phyloP scores from a whole-genome alignment of 92 coral and sea anemone species.

The Epizoanthus scotinus region DNA sequence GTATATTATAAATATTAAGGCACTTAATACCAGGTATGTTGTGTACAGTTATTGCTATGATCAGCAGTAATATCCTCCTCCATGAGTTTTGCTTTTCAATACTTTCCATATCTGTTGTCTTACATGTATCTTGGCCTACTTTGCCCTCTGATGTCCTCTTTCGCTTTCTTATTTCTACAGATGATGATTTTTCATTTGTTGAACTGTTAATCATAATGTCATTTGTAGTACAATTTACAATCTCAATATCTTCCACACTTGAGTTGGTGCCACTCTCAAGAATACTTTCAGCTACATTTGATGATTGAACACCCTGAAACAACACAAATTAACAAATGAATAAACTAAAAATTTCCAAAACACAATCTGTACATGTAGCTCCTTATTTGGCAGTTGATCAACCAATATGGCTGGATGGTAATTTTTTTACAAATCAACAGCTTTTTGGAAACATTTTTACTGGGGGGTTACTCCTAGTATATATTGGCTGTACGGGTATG shows the following conservation, averaged over 20 bases:
- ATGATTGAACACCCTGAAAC: slow-evolving; percentile 64
- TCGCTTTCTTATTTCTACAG: slow-evolving; percentile 31
- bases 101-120: slow-evolving; percentile 41
- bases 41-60: slow-evolving; percentile 95
- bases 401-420: too few relatives aligned
- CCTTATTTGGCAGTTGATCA: neutral
- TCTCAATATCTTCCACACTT: slow-evolving; percentile 21
- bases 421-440: too few relatives aligned
- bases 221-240: slow-evolving; percentile 2
- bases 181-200: neutral
- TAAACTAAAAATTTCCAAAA: too few relatives aligned
- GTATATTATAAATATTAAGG: too few relatives aligned
- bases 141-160: slow-evolving; percentile 9
- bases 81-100: slow-evolving; percentile 62
- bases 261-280: slow-evolving; percentile 27
- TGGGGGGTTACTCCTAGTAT: too few relatives aligned
- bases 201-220: slow-evolving; percentile 11
- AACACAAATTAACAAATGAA: neutral
- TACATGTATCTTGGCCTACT: slow-evolving; percentile 9
- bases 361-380: too few relatives aligned
- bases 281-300: slow-evolving; percentile 53
- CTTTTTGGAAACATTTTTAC: too few relatives aligned
- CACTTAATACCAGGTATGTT: slow-evolving; percentile 99
- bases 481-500: too few relatives aligned
- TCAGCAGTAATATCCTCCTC: slow-evolving; percentile 85